Evolutionary conservation across 35 echinoderm and acorn worm genomes (phyloP), one percentile per base, ranked within the genome.

Genomic region (Stichopus chloronotus): DNA sequence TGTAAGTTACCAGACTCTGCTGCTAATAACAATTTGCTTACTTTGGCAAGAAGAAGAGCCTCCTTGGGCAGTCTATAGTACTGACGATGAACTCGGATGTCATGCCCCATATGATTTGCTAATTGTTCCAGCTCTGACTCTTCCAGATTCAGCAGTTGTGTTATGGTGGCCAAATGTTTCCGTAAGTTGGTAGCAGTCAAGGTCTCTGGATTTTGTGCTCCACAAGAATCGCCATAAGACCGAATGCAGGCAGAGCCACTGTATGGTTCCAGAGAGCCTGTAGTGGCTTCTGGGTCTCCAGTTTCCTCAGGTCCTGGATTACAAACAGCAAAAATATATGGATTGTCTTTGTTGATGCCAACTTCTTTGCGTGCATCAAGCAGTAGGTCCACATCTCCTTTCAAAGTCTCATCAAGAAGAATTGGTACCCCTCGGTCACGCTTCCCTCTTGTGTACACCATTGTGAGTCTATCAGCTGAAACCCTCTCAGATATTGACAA

Each of bases 121-220:
- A 96, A 53, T 17, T 85, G 84, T 25, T 96, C 95, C 23, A 96
- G 22, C 71, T 96, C 92, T 86, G 58, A 4, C 55, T 93, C 53
- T 23, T 79, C 77, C 6, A 96, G 76, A 30, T 94, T 93, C 12
- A 96, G 43, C 10, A 96, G 5, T 85, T 96, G 95, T 58, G 54
- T 63, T 78, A 96, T 55, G 25, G 95, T 96, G 6, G 95, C 95
- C 12, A 96, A 63, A 57, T 96, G 92, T 57, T 96, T 94, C 25
- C 95, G 57, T 5, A 94, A 68, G 10, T 78, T 81, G 10, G 92
- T 94, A 56, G 79, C 54, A 3, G 79, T 87, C 57, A 96, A n/a
- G 25, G 58, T 87, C 79, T 96, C 95, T 24, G 92, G 95, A 25
- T 87, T 56, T 56, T 85, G 54, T 72, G 94, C 88, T 22, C 57